Evolutionary conservation across 2,113 vertebrate genomes (phyloP).

Genomic region (Ciconia stormi): DNA sequence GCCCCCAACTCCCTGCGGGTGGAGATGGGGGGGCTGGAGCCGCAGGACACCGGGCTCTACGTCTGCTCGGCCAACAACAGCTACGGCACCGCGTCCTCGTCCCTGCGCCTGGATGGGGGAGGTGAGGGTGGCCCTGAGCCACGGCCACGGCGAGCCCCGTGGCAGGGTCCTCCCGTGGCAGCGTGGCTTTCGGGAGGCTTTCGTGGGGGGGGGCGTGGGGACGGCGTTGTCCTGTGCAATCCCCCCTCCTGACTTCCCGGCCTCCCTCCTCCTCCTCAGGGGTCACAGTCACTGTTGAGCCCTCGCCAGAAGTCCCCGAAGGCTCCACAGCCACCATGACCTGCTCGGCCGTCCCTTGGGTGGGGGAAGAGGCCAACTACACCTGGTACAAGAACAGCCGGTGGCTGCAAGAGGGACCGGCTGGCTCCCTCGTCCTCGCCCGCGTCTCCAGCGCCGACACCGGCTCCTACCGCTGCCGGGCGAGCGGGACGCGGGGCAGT

Average conservation of each 20-base stretch:
- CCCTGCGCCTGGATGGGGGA: not conserved
- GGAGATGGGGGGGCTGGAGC: not conserved
- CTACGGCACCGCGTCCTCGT: not conserved
- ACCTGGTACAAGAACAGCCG: constrained; percentile 70
- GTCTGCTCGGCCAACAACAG: constrained; percentile 67
- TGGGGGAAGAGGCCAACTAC: constrained; percentile 36
- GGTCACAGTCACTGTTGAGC: constrained; percentile 3
- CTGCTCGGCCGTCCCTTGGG: constrained; percentile 16
- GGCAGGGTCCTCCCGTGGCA: rapidly evolving
- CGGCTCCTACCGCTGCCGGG: constrained; percentile 71
- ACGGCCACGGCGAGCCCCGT: not conserved
- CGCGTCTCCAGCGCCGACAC: constrained; percentile 34
- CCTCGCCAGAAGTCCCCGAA: constrained; percentile 64
- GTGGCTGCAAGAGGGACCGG: not conserved
- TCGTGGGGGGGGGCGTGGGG: too few species aligned
- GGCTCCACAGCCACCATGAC: constrained; percentile 58
- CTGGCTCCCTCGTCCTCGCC: not conserved
- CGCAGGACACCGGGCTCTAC: not conserved
- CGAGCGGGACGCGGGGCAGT: not conserved
- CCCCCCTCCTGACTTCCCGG: rapidly evolving
- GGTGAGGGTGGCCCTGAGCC: constrained; percentile 21
- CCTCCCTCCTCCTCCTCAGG: constrained; percentile 22
- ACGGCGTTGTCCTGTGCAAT: not conserved
- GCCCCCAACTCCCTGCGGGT: constrained; percentile 63
- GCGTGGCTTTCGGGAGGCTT: rapidly evolving